Evolutionary conservation across 53 echinoderm and acorn worm species (phyloP).

Genomic region (Holothuria leucospilota): DNA sequence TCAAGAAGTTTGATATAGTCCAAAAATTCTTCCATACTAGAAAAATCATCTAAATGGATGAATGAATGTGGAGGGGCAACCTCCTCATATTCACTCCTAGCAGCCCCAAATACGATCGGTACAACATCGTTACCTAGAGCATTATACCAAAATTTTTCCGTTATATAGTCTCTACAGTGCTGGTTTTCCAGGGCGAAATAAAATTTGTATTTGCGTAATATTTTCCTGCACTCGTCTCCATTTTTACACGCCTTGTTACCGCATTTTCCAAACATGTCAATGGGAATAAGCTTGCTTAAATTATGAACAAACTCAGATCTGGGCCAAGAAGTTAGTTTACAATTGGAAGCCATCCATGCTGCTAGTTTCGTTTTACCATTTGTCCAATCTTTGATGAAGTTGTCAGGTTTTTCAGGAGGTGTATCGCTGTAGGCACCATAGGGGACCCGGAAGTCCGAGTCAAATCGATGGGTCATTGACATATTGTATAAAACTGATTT

Average conservation of each 20-base stretch:
- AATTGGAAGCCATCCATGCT: constrained; percentile 20
- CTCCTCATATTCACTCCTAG: not conserved
- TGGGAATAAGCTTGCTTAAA: not conserved
- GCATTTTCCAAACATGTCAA: constrained; percentile 16
- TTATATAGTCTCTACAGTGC: not conserved
- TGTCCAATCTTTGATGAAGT: not conserved
- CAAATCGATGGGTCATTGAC: constrained; percentile 4
- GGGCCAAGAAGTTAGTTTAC: not conserved
- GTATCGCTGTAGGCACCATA: not conserved
- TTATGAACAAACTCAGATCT: not conserved
- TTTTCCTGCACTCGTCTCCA: not conserved
- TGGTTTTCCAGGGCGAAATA: constrained; percentile 27
- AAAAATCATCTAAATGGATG: constrained; percentile 9
- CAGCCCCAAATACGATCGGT: constrained; percentile 4
- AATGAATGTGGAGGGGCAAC: constrained; percentile 4
- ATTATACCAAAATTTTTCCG: constrained; percentile 23
- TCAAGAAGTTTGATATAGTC: not conserved
- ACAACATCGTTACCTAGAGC: not conserved
- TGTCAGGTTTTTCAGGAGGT: not conserved
- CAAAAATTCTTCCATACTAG: not conserved
- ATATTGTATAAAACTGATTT: too few relatives aligned
- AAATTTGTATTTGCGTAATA: not conserved
- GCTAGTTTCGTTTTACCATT: constrained; percentile 8
- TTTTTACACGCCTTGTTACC: not conserved
- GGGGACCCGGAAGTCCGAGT: constrained; percentile 8